Evolutionary conservation across 2,888 invertebrate genomes (phyloP).

Genomic region (Yponomeuta evonymella): DNA sequence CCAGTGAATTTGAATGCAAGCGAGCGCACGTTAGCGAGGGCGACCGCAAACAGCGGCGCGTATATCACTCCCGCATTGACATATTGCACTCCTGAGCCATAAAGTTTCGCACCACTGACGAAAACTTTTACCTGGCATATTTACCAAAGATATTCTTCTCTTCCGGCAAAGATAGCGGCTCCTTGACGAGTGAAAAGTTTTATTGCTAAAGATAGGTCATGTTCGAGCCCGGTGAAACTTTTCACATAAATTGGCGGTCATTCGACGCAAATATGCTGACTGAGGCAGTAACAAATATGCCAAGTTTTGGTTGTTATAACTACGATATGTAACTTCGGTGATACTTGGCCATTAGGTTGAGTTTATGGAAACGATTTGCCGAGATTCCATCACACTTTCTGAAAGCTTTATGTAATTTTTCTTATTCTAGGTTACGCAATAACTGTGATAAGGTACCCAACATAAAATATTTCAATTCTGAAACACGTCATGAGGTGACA

Average conservation of each 20-base stretch:
- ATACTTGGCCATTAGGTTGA: slow-evolving; percentile 68
- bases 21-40: slow-evolving; percentile 75
- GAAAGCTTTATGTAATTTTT: slow-evolving; percentile 71
- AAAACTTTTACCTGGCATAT: slow-evolving; percentile 72
- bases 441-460: background rate
- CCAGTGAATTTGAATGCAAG: slow-evolving; percentile 35
- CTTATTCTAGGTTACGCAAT: slow-evolving; percentile 36
- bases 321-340: slow-evolving; percentile 75
- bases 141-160: slow-evolving; percentile 64
- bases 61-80: slow-evolving; percentile 74
- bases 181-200: slow-evolving; percentile 73
- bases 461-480: background rate
- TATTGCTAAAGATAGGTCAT: slow-evolving; percentile 70
- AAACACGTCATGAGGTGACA: background rate
- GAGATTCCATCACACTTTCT: slow-evolving; percentile 74
- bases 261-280: slow-evolving; percentile 76
- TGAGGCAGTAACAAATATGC: slow-evolving; percentile 75
- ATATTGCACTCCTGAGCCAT: slow-evolving; percentile 58
- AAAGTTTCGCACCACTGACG: slow-evolving; percentile 51
- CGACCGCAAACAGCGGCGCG: slow-evolving; percentile 46
- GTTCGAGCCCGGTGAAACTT: slow-evolving; percentile 67
- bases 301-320: slow-evolving; percentile 74
- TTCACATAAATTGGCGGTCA: slow-evolving; percentile 76
- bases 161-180: slow-evolving; percentile 42
- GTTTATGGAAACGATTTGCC: slow-evolving; percentile 71